Base-by-base conservation (phyloP, 2,888 invertebrate species). In the Stenodema calcarata region DNA sequence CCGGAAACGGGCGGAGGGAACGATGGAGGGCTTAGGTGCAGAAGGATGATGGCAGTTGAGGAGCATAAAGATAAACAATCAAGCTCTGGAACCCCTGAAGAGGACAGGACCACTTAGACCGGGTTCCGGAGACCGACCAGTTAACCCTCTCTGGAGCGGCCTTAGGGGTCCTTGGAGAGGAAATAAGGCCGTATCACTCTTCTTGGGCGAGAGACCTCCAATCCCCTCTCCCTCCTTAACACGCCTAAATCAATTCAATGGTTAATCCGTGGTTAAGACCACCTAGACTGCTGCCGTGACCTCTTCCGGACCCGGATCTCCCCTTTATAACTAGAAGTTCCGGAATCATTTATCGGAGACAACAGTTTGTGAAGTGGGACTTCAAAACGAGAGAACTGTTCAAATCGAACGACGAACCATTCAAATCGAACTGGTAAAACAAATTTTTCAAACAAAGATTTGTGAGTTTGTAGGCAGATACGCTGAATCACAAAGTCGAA, bases 181-280 rank as follows among this genome's bases (percentile, higher is more conserved):
- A 78, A 78, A 78, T 78, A 44, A 27, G 44, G 44, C 23, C 78
- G 44, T n/a, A 78, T 78, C 78, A 44, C 78, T 78, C 78, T 78
- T 42, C 78, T 23, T 18, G 78, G 78, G 44, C 41, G 82, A 41
- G 69, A 35, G 42, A n/a, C 69, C n/a, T n/a, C n/a, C n/a, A n/a
- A n/a, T n/a, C n/a, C n/a, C n/a, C n/a, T n/a, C n/a, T n/a, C n/a
- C n/a, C 69, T 69, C 82, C 35, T 69, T 69, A 82, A 82, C 82
- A 28, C 18, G 82, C 50, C 82, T 82, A 82, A 82, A 82, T 82
- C 82, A 82, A 82, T 82, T 82, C 82, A 69, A 62, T 11, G 78
- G 44, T 44, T 78, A 41, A 78, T 16, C 35, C 73, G 23, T 23
- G 41, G 35, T 44, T 28, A 41, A 23, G 78, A 78, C 78, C 78